Base-by-base conservation (phyloP, 2,888 invertebrate species). In the Ellobium chinense region DNA sequence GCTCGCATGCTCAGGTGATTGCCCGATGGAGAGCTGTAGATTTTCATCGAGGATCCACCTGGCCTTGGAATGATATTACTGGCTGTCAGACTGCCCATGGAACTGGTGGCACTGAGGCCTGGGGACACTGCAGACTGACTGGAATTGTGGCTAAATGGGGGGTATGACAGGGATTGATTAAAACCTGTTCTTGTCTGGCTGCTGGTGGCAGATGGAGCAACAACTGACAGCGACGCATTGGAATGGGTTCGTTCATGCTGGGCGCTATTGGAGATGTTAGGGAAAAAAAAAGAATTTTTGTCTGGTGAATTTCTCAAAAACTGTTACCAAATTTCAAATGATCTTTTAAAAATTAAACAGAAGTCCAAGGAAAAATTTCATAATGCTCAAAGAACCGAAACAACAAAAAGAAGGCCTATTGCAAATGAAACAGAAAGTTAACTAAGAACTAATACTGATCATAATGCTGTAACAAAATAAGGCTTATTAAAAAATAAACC, bases 231-330 rank as follows among this genome's bases (percentile, higher is more conserved):
- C 21, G 80, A 80, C 12, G 65, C 68, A n/a, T 29, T 80, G 14
- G 80, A 80, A 5, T 37, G 36, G n/a, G 74, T 36, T 1, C 80
- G 37, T 21, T 80, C 80, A 68, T 80, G 80, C 21, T 65, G 76
- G 27, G 62, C 14, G 29, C 73, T 73, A 27, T n/a, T n/a, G n/a
- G n/a, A n/a, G n/a, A n/a, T n/a, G n/a, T n/a, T n/a, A n/a, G n/a
- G n/a, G n/a, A n/a, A n/a, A n/a, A n/a, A n/a, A n/a, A n/a, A n/a
- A n/a, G n/a, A n/a, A n/a, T n/a, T n/a, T n/a, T n/a, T n/a, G n/a
- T n/a, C n/a, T n/a, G n/a, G n/a, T n/a, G n/a, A n/a, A n/a, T n/a
- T n/a, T n/a, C n/a, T n/a, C n/a, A n/a, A n/a, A n/a, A n/a, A n/a
- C n/a, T n/a, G n/a, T n/a, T n/a, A n/a, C n/a, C n/a, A n/a, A n/a